Base-by-base conservation (phyloP, 2,113 vertebrate genomes). In the Prunella himalayana region DNA sequence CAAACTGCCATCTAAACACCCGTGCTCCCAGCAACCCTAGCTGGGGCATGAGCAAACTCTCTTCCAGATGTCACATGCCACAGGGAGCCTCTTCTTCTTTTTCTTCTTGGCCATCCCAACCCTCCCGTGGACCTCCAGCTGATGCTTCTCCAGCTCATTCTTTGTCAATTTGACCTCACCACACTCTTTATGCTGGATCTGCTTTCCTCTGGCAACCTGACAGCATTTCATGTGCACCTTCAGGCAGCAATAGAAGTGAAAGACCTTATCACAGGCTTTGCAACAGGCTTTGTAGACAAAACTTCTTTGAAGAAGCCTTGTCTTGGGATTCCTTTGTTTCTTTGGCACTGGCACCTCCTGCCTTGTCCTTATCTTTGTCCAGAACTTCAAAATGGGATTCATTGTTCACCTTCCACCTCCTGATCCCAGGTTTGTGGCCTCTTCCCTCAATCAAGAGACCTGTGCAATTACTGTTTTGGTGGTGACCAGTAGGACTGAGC, bases 11-110 rank as follows among this genome's bases (percentile, higher is more conserved):
- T 31, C 42, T 49, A 41, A 86, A 51, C 17, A 39, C 3, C 21
- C 31, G 39, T 49, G 23, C 24, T 89, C 20, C 53, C 60, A 73
- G 39, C 49, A 89, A 12, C 12, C 11, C 91, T 49, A 98, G 98
- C 98, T 97, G 98, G 99, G 8, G 98, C 98, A 31, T 99, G 99
- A 83, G 98, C 99, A 69, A 99, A 99, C 41, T 98, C 98, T 53
- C 98, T 97, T 12, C 98, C 97, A 99, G 88, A 99, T 97, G 90
- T 99, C 98, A 13, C 98, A 99, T 0, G 97, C 86, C 95, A 98
- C 98, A 0, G 97, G 95, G 18, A 98, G 95, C 11, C 91, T 81
- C 95, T 98, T 98, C 82, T 96, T 97, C 24, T 61, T 61, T 13
- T 61, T 39, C 56, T 59, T 59, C 56, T 35, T 60, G 4, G 96